Percentiles rank a stretch among this genome's conserved stretches.
Conservation (phyloP, 2,113 vertebrate genomes). For the Erythrocercus mccallii region DNA sequence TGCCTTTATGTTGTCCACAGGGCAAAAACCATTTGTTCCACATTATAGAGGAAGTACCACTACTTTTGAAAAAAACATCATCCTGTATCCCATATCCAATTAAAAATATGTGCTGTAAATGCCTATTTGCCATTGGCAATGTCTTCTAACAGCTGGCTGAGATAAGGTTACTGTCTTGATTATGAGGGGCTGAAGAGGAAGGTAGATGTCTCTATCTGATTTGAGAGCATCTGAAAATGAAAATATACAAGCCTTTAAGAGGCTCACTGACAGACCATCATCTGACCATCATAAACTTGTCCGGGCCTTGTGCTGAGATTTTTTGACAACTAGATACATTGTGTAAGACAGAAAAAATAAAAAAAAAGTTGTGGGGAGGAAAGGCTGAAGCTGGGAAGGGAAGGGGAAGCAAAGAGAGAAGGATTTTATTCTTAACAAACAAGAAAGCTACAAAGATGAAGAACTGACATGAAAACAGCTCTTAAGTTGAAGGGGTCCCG, state of each 20-base stretch:
- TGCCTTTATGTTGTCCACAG: neutral
- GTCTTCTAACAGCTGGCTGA: neutral
- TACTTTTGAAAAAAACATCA: slow-evolving; percentile 22
- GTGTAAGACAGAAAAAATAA: neutral
- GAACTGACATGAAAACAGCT: neutral
- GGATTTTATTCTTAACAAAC: slow-evolving; percentile 38
- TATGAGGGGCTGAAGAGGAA: neutral
- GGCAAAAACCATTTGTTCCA: slow-evolving; percentile 1
- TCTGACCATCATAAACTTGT: slow-evolving; percentile 23
- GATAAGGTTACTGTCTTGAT: neutral
- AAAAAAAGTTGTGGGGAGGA: neutral
- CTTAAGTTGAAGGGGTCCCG: slow-evolving; percentile 33
- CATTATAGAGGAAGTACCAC: neutral
- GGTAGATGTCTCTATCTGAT: neutral
- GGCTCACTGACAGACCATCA: neutral
- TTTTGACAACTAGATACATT: slow-evolving; percentile 16
- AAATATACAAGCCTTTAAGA: neutral
- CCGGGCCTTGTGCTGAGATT: neutral
- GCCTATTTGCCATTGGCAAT: neutral
- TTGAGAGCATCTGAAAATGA: slow-evolving; percentile 19
- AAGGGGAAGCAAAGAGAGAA: neutral
- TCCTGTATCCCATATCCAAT: neutral
- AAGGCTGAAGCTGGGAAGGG: neutral
- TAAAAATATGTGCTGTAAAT: slow-evolving; percentile 7
- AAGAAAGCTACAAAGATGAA: slow-evolving; percentile 13